Conservation (phyloP, 2,113 vertebrate genomes). For the Rattus rattus region DNA sequence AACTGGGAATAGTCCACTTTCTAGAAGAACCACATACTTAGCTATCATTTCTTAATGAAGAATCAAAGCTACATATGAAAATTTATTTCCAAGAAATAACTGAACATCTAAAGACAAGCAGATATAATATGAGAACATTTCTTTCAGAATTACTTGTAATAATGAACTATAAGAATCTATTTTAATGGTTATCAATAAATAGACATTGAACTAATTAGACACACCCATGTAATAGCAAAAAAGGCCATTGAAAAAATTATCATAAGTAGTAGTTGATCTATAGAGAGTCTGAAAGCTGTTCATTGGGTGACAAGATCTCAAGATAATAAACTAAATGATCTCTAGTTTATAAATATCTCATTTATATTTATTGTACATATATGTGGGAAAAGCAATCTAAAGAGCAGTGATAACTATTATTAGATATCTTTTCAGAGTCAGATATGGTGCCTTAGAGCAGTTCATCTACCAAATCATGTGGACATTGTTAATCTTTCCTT, state of each 20-base stretch:
- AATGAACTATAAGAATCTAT: neutral
- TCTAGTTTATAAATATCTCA: neutral
- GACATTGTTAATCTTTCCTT: neutral
- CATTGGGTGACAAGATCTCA: neutral
- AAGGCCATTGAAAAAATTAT: neutral
- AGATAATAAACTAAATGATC: neutral
- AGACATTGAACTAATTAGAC: neutral
- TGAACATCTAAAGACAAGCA: neutral
- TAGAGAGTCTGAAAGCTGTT: neutral
- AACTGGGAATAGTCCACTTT: neutral
- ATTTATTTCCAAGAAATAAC: constrained; percentile 46
- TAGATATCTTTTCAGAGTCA: neutral
- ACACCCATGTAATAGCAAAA: neutral
- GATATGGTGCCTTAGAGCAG: neutral
- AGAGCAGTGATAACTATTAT: neutral
- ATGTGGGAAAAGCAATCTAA: neutral
- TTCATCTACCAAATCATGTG: neutral
- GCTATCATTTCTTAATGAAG: neutral
- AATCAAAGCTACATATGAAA: neutral
- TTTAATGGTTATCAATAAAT: constrained; percentile 18
- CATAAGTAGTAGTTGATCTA: neutral
- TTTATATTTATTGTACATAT: neutral
- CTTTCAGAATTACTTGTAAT: constrained; percentile 35
- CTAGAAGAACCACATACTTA: neutral
- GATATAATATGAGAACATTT: neutral